Conservation (phyloP, 2,888 invertebrate species). For the Drosophila yooni region DNA sequence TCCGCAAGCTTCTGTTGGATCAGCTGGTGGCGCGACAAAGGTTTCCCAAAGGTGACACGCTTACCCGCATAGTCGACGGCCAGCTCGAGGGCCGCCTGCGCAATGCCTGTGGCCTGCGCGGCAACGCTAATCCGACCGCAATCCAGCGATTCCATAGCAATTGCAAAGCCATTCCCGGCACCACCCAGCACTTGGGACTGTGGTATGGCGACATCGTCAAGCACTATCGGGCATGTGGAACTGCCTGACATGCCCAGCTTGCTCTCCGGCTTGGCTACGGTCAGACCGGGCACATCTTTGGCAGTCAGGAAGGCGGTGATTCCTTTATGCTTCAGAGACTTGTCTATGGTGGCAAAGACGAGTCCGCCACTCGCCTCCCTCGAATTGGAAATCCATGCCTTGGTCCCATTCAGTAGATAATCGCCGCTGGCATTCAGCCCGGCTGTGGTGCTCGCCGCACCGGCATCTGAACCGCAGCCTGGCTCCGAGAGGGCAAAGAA, state of each 20-base stretch:
- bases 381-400: slow-evolving; percentile 96
- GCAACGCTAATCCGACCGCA: slow-evolving; percentile 97
- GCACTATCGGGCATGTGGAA: slow-evolving; percentile 95
- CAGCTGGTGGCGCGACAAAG: slow-evolving; percentile 93
- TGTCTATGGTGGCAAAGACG: slow-evolving; percentile 96
- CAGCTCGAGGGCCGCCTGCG: slow-evolving; percentile 95
- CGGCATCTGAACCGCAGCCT: slow-evolving; percentile 97
- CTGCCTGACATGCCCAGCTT: slow-evolving; percentile 93
- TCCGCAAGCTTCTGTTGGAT: slow-evolving; percentile 97
- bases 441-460: slow-evolving; percentile 95
- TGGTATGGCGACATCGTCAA: slow-evolving; percentile 94
- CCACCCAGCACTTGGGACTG: slow-evolving; percentile 92
- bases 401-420: slow-evolving; percentile 93
- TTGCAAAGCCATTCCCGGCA: slow-evolving; percentile 96
- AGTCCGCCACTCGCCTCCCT: slow-evolving; percentile 93
- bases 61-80: slow-evolving; percentile 95
- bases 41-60: slow-evolving; percentile 93
- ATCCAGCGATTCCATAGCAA: slow-evolving; percentile 96
- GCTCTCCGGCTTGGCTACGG: slow-evolving; percentile 96
- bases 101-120: slow-evolving; percentile 96
- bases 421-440: slow-evolving; percentile 87
- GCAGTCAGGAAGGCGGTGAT: slow-evolving; percentile 96
- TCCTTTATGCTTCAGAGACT: slow-evolving; percentile 88
- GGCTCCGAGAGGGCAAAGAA: slow-evolving; percentile 98
- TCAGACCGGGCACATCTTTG: slow-evolving; percentile 91